Evolutionary conservation across 1,140 invertebrate species (phyloP).

Genomic region (Anagrus nilaparvatae): DNA sequence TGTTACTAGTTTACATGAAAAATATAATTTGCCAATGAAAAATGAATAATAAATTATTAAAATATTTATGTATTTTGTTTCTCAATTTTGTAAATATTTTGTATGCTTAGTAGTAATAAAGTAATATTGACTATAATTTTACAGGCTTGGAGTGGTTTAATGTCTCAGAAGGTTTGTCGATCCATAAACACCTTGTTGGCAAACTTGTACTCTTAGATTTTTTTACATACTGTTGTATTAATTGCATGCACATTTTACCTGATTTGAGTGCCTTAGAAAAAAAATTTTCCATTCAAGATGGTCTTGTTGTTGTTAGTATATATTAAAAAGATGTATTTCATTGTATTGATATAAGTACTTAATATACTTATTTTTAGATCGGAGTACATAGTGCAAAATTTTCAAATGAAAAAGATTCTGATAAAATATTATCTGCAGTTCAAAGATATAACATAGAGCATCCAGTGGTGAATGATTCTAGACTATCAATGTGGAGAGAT

Average conservation of each 20-base stretch:
- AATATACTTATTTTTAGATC: slow-evolving; percentile 47
- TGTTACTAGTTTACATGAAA: slow-evolving; percentile 50
- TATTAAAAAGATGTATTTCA: neutral
- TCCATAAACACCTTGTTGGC: slow-evolving; percentile 56
- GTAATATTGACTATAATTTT: slow-evolving; percentile 9
- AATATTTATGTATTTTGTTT: too few relatives aligned
- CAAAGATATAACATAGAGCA: slow-evolving; percentile 77
- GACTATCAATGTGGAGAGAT: slow-evolving; percentile 62
- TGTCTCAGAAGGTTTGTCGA: slow-evolving; percentile 53
- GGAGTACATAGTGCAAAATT: slow-evolving; percentile 95
- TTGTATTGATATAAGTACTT: slow-evolving; percentile 6
- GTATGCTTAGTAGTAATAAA: neutral
- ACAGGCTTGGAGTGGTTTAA: slow-evolving; percentile 79
- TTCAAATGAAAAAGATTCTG: slow-evolving; percentile 72
- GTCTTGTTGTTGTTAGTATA: slow-evolving; percentile 62
- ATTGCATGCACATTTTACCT: slow-evolving; percentile 90
- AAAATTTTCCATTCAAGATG: slow-evolving; percentile 56
- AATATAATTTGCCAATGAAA: slow-evolving; percentile 34
- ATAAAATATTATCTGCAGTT: slow-evolving; percentile 71
- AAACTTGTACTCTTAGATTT: slow-evolving; percentile 85
- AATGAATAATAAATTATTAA: slow-evolving; percentile 26
- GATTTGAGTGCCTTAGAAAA: slow-evolving; percentile 71
- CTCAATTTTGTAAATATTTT: too few relatives aligned
- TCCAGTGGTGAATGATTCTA: slow-evolving; percentile 79
- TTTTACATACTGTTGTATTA: slow-evolving; percentile 96